Evolutionary conservation across 2,113 vertebrate species (phyloP).

Genomic region (Sylvilagus bachmani): DNA sequence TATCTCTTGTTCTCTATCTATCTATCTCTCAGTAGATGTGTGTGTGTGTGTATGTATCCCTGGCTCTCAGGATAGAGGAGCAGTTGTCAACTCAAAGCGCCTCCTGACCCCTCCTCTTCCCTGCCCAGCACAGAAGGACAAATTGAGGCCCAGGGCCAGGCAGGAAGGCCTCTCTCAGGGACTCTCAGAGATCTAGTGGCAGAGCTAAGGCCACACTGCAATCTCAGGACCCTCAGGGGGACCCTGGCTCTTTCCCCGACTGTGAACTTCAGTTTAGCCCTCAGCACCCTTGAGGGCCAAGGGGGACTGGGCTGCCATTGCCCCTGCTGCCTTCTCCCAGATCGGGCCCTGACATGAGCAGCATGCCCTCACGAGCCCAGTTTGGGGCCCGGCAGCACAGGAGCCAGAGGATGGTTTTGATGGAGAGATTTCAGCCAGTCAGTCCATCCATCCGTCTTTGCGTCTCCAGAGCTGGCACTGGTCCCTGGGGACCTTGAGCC

Average conservation of each 20-base stretch:
- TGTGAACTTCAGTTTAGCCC: conserved; percentile 34
- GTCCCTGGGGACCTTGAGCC: background rate
- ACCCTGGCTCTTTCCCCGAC: background rate
- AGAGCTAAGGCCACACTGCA: conserved; percentile 32
- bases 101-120: background rate
- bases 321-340: conserved; percentile 40
- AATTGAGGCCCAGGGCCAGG: background rate
- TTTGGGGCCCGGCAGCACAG: background rate
- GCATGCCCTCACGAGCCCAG: background rate
- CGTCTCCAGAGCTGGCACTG: conserved; percentile 32
- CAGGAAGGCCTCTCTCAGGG: background rate
- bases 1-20: background rate
- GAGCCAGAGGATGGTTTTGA: conserved; percentile 35
- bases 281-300: background rate
- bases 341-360: background rate
- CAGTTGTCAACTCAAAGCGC: background rate
- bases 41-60: background rate
- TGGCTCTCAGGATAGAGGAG: conserved; percentile 16
- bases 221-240: background rate
- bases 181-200: background rate
- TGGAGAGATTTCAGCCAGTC: background rate
- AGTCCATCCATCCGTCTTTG: background rate
- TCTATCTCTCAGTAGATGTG: background rate
- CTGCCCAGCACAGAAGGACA: background rate
- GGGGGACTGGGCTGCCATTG: background rate